A percentile compares a stretch with the other conserved stretches of the same genome.
Conservation (phyloP, 2,113 vertebrate species). For the Gobius niger region DNA sequence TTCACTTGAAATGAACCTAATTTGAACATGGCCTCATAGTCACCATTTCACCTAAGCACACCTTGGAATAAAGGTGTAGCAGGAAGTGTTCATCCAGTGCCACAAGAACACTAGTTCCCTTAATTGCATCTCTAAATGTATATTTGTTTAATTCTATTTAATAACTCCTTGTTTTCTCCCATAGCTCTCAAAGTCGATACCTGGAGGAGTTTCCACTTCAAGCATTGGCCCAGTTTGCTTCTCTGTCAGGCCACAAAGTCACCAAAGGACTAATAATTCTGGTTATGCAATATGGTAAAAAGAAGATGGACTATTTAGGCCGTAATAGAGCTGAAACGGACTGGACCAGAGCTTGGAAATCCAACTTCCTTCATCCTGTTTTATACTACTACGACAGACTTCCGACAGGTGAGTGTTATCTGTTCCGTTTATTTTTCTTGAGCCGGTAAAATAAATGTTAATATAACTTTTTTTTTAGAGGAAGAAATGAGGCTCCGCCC, state of each 20-base stretch:
- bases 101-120: background rate
- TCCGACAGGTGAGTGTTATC: constrained; percentile 83
- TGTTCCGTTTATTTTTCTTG: background rate
- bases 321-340: constrained; percentile 85
- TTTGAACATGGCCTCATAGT: background rate
- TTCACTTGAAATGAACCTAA: no score
- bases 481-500: constrained; percentile 85
- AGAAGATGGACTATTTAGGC: constrained; percentile 80
- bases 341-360: constrained; percentile 88
- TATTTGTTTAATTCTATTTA: background rate
- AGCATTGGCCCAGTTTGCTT: constrained; percentile 83
- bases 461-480: constrained; percentile 68
- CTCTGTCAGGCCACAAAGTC: constrained; percentile 80
- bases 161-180: background rate
- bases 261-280: constrained; percentile 84
- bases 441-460: background rate
- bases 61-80: no score
- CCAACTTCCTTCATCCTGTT: constrained; percentile 96
- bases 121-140: background rate
- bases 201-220: constrained; percentile 90
- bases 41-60: background rate
- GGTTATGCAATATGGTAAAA: constrained; percentile 90
- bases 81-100: no score
- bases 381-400: constrained; percentile 88
- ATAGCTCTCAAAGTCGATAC: constrained; percentile 81